Conservation (phyloP, 1,140 invertebrate species). For the Lasioglossum albipes region DNA sequence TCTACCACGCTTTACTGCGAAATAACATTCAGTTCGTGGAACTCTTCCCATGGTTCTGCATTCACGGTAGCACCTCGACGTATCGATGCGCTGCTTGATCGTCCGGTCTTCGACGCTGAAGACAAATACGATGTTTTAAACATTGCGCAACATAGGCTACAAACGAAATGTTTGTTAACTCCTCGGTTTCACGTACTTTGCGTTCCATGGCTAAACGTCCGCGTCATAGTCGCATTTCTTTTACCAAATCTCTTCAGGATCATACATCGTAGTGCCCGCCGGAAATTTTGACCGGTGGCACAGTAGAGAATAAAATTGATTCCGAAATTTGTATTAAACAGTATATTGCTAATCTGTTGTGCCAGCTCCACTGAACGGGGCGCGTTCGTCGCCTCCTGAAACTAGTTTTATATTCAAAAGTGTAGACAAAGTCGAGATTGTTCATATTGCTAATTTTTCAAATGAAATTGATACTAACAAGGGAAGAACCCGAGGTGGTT, state of each 20-base stretch:
- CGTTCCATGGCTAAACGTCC: constrained; percentile 42
- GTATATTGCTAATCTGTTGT: constrained; percentile 82
- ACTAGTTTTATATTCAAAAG: constrained; percentile 11
- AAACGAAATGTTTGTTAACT: not conserved
- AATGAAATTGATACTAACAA: no score
- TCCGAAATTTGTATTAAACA: constrained; percentile 92
- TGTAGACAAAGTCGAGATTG: not conserved
- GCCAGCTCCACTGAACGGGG: constrained; percentile 75
- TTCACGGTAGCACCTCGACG: constrained; percentile 74
- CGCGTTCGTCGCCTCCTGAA: constrained; percentile 52
- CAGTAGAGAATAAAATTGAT: constrained; percentile 94
- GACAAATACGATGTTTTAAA: constrained; percentile 4
- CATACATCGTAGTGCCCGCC: constrained; percentile 80
- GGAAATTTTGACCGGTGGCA: constrained; percentile 89
- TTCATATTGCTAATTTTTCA: no score
- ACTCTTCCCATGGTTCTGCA: constrained; percentile 78
- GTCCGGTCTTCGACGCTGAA: constrained; percentile 23
- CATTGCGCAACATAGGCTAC: not conserved
- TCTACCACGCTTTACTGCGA: constrained; percentile 25
- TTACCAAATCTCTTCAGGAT: constrained; percentile 71
- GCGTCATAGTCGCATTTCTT: constrained; percentile 43
- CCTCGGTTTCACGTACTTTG: constrained; percentile 33
- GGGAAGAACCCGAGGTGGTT: no score
- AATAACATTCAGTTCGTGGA: constrained; percentile 77
- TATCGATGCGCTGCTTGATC: constrained; percentile 63